Conservation (phyloP, 1,140 invertebrate species). For the Tetranychus cinnabarinus region DNA sequence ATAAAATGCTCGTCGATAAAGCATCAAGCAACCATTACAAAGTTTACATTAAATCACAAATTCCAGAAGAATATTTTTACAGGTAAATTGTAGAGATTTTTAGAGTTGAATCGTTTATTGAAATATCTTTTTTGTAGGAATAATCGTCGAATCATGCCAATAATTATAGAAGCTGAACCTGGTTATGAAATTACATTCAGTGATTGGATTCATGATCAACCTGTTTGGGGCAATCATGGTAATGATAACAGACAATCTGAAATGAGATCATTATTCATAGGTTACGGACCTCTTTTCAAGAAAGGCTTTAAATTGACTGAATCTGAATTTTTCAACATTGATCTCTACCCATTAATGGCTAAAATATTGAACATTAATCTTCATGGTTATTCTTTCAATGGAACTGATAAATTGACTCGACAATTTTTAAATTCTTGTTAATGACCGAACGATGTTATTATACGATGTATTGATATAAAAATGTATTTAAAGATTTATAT, state of each 20-base stretch:
- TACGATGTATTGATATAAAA: no score
- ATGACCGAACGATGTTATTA: no score
- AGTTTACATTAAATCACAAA: conserved; percentile 19
- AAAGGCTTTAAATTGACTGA: background rate
- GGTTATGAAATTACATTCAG: conserved; percentile 2
- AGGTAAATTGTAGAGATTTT: no score
- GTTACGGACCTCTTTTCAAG: no score
- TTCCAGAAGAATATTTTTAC: conserved; percentile 20
- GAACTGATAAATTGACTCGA: background rate
- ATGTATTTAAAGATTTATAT: no score
- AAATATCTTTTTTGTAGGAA: conserved; percentile 9
- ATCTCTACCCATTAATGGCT: background rate
- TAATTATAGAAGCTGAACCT: conserved; percentile 9
- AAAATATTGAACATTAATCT: background rate
- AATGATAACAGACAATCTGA: no score
- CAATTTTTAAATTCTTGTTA: no score
- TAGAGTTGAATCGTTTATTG: no score
- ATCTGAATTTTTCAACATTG: background rate
- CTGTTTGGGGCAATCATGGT: background rate
- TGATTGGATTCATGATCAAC: background rate
- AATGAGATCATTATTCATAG: no score
- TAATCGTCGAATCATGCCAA: conserved; percentile 8
- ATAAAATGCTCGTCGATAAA: background rate
- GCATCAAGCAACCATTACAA: background rate
- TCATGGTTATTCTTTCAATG: background rate